Percentiles rank a stretch among this genome's conserved stretches.
These are phyloP conservation scores for Caenorhabditis plicata DNA, from an alignment of 2,888 invertebrate species.

Conservation along the genomic window DNA sequence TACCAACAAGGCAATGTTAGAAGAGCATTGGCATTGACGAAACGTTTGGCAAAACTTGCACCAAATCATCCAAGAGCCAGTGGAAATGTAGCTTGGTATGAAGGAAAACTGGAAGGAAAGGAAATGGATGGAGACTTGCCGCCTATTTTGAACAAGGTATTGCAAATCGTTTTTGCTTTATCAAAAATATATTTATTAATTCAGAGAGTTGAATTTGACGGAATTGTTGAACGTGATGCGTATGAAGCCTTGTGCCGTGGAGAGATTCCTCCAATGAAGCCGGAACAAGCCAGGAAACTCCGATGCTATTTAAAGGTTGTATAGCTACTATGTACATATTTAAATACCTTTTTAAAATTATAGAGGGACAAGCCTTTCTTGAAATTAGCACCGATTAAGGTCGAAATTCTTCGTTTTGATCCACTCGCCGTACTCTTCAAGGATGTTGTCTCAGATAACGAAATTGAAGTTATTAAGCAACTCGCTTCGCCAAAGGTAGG, in stretches of 20 bases:
- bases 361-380: conserved; percentile 56
- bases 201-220: conserved; percentile 46
- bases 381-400: conserved; percentile 63
- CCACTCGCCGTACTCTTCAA: conserved; percentile 62
- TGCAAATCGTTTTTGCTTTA: neutral
- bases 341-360: neutral
- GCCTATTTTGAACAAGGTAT: conserved; percentile 56
- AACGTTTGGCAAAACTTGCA: conserved; percentile 78
- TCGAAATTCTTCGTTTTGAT: conserved; percentile 61
- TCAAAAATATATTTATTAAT: neutral
- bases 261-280: conserved; percentile 40
- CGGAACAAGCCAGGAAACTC: conserved; percentile 43
- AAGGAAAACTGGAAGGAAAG: conserved; percentile 74
- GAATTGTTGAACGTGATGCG: conserved; percentile 68
- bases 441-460: conserved; percentile 75
- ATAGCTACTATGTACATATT: neutral
- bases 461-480: conserved; percentile 82
- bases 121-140: conserved; percentile 64
- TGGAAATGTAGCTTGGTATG: conserved; percentile 87
- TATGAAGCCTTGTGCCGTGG: conserved; percentile 70
- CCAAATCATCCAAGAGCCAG: conserved; percentile 79
- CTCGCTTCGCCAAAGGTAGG: conserved; percentile 82
- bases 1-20: conserved; percentile 83
- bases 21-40: conserved; percentile 83
- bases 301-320: conserved; percentile 60